These are phyloP conservation scores for Cephalophus harveyi DNA, from an alignment of 2,113 vertebrate species.

Conservation along the genomic window DNA sequence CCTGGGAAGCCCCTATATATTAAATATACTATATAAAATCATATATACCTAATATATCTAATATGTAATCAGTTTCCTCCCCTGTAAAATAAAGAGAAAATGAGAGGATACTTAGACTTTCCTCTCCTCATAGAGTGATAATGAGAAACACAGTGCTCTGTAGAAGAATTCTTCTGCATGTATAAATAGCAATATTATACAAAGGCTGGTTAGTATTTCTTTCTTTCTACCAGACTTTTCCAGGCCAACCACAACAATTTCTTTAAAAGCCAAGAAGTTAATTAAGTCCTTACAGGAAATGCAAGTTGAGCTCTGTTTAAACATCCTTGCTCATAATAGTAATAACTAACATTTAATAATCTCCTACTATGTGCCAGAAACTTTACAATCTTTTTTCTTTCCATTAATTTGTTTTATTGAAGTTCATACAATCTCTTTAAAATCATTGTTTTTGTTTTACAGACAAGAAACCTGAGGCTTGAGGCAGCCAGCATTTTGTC, in stretches of 20 bases:
- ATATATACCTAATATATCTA: no score
- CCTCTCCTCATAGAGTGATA: rapidly evolving
- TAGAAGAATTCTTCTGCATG: no score
- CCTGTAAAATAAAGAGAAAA: no score
- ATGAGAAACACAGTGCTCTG: background rate
- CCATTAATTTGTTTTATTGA: background rate
- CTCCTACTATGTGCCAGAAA: background rate
- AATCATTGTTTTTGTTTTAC: background rate
- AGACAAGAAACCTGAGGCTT: background rate
- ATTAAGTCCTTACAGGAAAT: background rate
- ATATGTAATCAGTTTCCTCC: no score
- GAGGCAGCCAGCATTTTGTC: rapidly evolving
- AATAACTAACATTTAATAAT: background rate
- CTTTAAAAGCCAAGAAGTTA: background rate
- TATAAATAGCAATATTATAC: rapidly evolving
- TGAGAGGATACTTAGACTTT: no score
- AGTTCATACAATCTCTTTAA: background rate
- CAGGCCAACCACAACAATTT: background rate
- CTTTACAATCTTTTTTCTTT: background rate
- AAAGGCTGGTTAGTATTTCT: background rate
- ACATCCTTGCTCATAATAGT: background rate
- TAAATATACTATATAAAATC: no score
- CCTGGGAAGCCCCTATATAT: background rate
- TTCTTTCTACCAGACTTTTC: background rate
- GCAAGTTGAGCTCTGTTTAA: background rate